These are phyloP conservation scores for Ceyx melanurus DNA, from an alignment of 2,113 vertebrate species.

Conservation along the genomic window DNA sequence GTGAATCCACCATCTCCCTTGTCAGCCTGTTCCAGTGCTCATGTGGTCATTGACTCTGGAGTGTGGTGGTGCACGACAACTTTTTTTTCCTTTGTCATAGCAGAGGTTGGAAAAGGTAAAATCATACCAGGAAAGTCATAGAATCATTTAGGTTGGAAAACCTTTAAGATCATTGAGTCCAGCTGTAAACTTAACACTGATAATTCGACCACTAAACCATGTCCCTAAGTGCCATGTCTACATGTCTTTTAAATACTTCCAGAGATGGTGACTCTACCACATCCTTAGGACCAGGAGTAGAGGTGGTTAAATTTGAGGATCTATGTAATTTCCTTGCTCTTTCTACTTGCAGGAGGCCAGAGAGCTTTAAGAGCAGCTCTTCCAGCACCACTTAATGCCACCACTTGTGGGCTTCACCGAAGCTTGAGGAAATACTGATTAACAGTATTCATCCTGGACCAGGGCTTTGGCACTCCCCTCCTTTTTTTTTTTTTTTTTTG, in stretches of 20 bases:
- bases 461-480: conserved; percentile 19
- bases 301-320: not conserved
- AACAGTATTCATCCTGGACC: not conserved
- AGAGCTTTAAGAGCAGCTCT: not conserved
- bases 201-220: not conserved
- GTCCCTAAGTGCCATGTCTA: not conserved
- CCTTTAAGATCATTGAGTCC: not conserved
- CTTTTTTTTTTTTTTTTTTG: conserved; percentile 6
- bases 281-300: not conserved
- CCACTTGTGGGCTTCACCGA: not conserved
- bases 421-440: conserved; percentile 22
- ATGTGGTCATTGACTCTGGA: fast-evolving
- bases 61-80: not conserved
- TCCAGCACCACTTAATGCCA: not conserved
- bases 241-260: not conserved
- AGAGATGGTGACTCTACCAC: not conserved
- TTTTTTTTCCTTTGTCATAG: not conserved
- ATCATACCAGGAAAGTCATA: not conserved
- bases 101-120: not conserved
- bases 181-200: not conserved
- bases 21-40: too few relatives aligned
- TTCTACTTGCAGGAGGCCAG: not conserved
- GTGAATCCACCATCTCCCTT: too few relatives aligned
- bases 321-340: not conserved
- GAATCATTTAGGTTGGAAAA: not conserved